phyloP scores from a whole-genome alignment of 2,113 vertebrate genomes.

The Petrocephalus zakoni region DNA sequence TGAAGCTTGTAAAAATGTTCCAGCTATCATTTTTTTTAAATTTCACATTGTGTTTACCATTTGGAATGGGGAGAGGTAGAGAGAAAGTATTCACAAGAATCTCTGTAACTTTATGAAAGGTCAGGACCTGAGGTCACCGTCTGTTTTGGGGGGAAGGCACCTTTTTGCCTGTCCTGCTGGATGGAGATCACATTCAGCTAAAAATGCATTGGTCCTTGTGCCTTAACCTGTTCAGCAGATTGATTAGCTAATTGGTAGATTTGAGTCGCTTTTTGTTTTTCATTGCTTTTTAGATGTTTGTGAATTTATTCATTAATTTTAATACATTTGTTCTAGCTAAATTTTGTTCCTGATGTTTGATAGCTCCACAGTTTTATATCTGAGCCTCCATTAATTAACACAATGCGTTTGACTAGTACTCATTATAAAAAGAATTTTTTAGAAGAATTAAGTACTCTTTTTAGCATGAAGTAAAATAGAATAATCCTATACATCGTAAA shows the following conservation, averaged over 20 bases:
- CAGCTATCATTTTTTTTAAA: not conserved
- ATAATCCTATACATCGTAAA: conserved; percentile 5
- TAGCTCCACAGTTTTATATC: conserved; percentile 8
- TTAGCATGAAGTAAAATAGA: conserved; percentile 11
- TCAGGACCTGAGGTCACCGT: conserved; percentile 5
- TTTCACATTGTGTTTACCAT: not conserved
- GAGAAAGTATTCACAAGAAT: not conserved
- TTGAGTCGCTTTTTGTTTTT: conserved; percentile 6
- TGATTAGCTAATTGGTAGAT: not conserved
- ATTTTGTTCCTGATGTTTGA: conserved; percentile 1
- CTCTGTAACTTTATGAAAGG: not conserved
- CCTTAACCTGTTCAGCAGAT: conserved; percentile 13
- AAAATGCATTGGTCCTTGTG: conserved; percentile 13
- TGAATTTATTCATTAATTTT: conserved; percentile 1
- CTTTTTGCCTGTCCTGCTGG: not conserved
- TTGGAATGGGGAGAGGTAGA: not conserved
- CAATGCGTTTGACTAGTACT: not conserved
- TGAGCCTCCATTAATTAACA: not conserved
- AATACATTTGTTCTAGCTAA: not conserved
- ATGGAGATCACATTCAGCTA: not conserved
- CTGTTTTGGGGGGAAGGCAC: not conserved
- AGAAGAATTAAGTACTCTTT: conserved; percentile 6
- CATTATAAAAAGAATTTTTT: not conserved
- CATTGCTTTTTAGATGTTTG: conserved; percentile 5
- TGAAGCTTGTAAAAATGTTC: not conserved